phyloP scores from a whole-genome alignment of 1,140 invertebrate species.

The Zeugodacus cucurbitae region DNA sequence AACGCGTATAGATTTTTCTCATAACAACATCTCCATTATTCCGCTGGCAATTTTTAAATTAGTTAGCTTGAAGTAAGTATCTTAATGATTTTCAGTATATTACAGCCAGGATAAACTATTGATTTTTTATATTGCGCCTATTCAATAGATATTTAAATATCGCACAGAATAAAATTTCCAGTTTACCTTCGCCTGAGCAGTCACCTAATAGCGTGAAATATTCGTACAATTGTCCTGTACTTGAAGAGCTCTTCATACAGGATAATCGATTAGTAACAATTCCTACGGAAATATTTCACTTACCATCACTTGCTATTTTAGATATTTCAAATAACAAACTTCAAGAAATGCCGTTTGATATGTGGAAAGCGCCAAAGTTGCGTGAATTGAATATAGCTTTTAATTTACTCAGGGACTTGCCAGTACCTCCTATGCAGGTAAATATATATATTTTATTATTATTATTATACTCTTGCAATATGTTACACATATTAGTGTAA shows the following conservation, averaged over 20 bases:
- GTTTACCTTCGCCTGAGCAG: constrained; percentile 69
- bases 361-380: constrained; percentile 92
- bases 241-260: constrained; percentile 91
- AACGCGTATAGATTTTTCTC: constrained; percentile 93
- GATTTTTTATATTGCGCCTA: not conserved
- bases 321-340: constrained; percentile 96
- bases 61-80: constrained; percentile 70
- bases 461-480: too few relatives aligned
- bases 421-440: constrained; percentile 68
- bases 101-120: not conserved
- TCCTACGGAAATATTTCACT: constrained; percentile 82
- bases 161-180: constrained; percentile 88
- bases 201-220: constrained; percentile 43
- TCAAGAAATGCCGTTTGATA: constrained; percentile 81
- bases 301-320: constrained; percentile 83
- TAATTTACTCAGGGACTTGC: constrained; percentile 88
- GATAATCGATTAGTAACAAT: constrained; percentile 87
- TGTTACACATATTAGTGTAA: too few relatives aligned
- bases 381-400: constrained; percentile 91
- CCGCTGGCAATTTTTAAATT: constrained; percentile 87
- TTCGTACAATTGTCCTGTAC: constrained; percentile 74
- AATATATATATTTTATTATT: not conserved
- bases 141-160: constrained; percentile 81
- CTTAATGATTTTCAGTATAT: constrained; percentile 56
- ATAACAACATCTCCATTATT: constrained; percentile 84